Base-by-base conservation (phyloP, 2,113 vertebrate species). In the Lepisosteus osseus region DNA sequence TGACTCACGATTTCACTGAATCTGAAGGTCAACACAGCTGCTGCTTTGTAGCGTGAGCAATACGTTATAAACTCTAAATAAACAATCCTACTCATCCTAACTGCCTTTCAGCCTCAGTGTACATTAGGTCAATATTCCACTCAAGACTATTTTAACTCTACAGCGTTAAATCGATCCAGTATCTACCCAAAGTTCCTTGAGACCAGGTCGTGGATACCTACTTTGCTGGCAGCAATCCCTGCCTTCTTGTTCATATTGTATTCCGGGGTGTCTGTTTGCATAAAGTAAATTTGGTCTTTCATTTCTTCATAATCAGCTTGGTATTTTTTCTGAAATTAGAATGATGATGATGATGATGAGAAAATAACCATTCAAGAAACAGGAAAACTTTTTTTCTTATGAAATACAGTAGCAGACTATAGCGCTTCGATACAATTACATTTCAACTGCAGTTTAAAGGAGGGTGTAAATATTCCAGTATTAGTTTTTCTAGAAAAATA, bases 211-310 rank as follows among this genome's bases (percentile, higher is more conserved):
- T 29, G 41, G 14, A 61, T 0, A 72, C 88, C 80, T 81, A 98
- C 97, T 92, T 93, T 88, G 79, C 97, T 99, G 68, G 92, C 86
- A 0, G 90, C 85, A 3, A 90, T 9, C 2, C 93, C 86, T 73
- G 92, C 91, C 76, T 93, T 86, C 75, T 98, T 99, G 65, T 96
- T 94, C 62, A 87, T 74, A 45, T 88, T 84, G 15, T 99, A 99
- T 14, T 95, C 93, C 0, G 97, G 97, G 3, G 97, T 99, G 51
- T 97, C 95, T 0, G 97, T 99, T 85, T 98, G 95, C 96, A 99
- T 97, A 82, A 95, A 99, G 88, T 96, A 94, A 84, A 99, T 96
- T 90, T 95, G 95, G 93, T 98, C 97, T 94, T 99, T 99, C 0
- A 74, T 73, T 8, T 85, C 87, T 81, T 99, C 96, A 78, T 88